Conservation (phyloP, 2,888 invertebrate species). For the Mongoloraphidia duomilia region DNA sequence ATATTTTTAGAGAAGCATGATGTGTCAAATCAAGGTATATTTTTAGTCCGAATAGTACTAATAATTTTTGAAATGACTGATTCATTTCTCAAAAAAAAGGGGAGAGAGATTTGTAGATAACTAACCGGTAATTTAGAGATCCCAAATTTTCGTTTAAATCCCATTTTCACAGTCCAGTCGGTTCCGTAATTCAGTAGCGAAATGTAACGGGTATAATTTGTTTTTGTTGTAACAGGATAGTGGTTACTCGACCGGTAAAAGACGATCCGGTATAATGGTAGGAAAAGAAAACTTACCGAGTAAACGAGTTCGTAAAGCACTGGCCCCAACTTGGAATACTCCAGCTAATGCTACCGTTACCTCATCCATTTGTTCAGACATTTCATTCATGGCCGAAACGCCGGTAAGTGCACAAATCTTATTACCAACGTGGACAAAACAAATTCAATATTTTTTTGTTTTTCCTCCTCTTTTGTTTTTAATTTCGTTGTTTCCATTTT, state of each 20-base stretch:
- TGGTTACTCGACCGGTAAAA: conserved; percentile 38
- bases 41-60: too few relatives aligned
- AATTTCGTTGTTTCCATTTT: not conserved
- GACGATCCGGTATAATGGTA: conserved; percentile 20
- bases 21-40: too few relatives aligned
- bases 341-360: conserved; percentile 17
- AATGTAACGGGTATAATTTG: not conserved
- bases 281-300: conserved; percentile 58
- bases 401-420: conserved; percentile 40
- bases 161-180: too few relatives aligned
- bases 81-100: too few relatives aligned
- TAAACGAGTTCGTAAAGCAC: conserved; percentile 66
- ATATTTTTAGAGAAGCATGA: too few relatives aligned
- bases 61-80: too few relatives aligned
- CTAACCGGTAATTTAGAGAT: too few relatives aligned
- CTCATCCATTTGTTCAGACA: conserved; percentile 32
- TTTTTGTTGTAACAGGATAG: conserved; percentile 33
- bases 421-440: not conserved
- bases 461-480: conserved; percentile 1
- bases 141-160: too few relatives aligned
- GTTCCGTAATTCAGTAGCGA: too few relatives aligned
- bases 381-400: conserved; percentile 60
- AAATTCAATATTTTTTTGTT: conserved; percentile 6
- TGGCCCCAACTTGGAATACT: conserved; percentile 58
- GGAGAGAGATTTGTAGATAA: too few relatives aligned